These are phyloP conservation scores for Oscheius myriophilus DNA, from an alignment of 2,888 invertebrate genomes.

Conservation along the genomic window DNA sequence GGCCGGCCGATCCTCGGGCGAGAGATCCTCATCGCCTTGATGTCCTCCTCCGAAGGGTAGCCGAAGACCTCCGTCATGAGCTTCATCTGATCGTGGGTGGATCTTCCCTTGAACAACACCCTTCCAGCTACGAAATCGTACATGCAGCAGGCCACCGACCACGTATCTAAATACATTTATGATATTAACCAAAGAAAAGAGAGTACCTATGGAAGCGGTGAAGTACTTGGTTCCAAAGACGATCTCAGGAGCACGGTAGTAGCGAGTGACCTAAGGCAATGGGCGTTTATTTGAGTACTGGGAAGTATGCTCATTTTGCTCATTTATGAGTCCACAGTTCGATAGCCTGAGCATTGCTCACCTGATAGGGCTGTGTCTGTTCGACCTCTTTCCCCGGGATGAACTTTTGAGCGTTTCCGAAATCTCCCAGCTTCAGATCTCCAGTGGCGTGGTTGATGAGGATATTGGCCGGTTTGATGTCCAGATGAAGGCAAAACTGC, in stretches of 20 bases:
- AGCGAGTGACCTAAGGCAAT: slow-evolving; percentile 50
- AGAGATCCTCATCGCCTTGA: slow-evolving; percentile 51
- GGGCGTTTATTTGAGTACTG: too few species aligned
- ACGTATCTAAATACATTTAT: slow-evolving; percentile 37
- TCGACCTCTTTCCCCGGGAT: slow-evolving; percentile 7
- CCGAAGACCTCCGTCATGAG: slow-evolving; percentile 50
- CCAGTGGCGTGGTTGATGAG: slow-evolving; percentile 48
- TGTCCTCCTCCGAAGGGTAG: slow-evolving; percentile 57
- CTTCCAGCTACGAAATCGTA: slow-evolving; percentile 50
- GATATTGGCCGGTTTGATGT: slow-evolving; percentile 63
- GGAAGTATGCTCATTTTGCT: too few species aligned
- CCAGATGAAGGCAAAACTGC: slow-evolving; percentile 58
- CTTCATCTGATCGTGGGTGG: slow-evolving; percentile 51
- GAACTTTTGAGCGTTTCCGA: slow-evolving; percentile 58
- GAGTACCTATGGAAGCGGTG: slow-evolving; percentile 49
- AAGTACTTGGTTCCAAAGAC: slow-evolving; percentile 58
- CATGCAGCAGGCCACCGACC: slow-evolving; percentile 63
- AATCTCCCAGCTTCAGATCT: slow-evolving; percentile 59
- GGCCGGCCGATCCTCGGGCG: slow-evolving; percentile 50
- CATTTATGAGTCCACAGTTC: background rate
- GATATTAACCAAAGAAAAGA: background rate
- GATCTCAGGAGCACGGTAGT: slow-evolving; percentile 64
- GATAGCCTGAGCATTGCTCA: too few species aligned
- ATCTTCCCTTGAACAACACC: slow-evolving; percentile 49
- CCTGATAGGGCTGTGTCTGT: slow-evolving; percentile 49